Conservation (phyloP, 2,888 invertebrate genomes). For the Drosophila nr. medialis region DNA sequence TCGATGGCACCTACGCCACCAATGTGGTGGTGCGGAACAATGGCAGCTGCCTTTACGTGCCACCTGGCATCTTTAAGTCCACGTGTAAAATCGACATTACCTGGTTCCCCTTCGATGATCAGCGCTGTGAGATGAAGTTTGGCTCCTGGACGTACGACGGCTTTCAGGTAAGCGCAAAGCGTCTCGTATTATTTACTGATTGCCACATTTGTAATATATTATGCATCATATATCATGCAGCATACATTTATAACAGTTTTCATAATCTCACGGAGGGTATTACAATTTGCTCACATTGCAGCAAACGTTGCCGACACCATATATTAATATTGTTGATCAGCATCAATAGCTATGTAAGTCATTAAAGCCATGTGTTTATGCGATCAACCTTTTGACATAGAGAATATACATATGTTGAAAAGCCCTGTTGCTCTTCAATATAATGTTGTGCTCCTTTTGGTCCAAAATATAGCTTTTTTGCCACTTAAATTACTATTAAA, state of each 20-base stretch:
- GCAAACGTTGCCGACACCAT: not conserved
- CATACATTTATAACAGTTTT: slow-evolving; percentile 23
- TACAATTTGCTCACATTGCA: not conserved
- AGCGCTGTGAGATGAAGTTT: slow-evolving; percentile 99
- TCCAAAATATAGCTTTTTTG: not conserved
- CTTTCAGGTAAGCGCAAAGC: slow-evolving; percentile 89
- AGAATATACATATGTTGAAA: not conserved
- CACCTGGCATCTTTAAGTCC: slow-evolving; percentile 99
- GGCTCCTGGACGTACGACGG: slow-evolving; percentile 99
- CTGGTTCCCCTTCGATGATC: slow-evolving; percentile 99
- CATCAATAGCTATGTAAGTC: not conserved
- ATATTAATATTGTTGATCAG: not conserved
- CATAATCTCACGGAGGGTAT: not conserved
- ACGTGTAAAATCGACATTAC: slow-evolving; percentile 99
- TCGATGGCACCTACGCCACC: slow-evolving; percentile 99
- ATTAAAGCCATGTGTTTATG: not conserved
- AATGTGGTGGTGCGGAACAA: slow-evolving; percentile 98
- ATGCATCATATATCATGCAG: slow-evolving; percentile 6
- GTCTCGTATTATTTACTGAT: not conserved
- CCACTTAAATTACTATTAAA: not conserved
- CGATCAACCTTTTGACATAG: not conserved
- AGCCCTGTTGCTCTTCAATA: not conserved
- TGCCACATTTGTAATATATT: not conserved
- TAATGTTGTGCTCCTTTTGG: no score
- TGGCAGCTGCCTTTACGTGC: slow-evolving; percentile 97